Base-by-base conservation (phyloP, 2,113 vertebrate genomes). In the Sebastes fasciatus region DNA sequence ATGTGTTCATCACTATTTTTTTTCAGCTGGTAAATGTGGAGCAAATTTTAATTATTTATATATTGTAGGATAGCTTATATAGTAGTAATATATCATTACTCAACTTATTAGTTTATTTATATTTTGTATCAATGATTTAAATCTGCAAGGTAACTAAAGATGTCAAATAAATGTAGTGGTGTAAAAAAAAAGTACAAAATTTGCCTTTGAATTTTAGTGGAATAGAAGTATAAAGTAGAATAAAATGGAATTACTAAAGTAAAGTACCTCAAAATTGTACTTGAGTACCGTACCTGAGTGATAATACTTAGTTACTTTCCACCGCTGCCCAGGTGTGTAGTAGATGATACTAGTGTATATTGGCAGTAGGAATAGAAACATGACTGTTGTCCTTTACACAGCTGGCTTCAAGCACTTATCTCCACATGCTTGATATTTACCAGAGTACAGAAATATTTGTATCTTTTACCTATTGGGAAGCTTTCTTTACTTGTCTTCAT, bases 401-500 rank as follows among this genome's bases (percentile, higher is more conserved):
- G 26, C 19, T 12, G 7, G 14, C 43, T 46, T 51, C 19, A 70
- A 64, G 46, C 46, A 46, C 58, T 42, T 46, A 40, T 19, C 48
- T 79, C 67, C 34, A 23, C 57, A 26, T 4, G 34, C 12, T 34
- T 78, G 43, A n/a, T 60, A 61, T 67, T 69, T 10, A 60, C 42
- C 19, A 21, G 61, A 1, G 43, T 46, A 17, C 43, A 76, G 2
- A 72, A n/a, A 62, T 64, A 51, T 16, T 13, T 67, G 17, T 9
- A 16, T 13, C 14, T 45, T 26, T 60, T 45, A 19, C 1, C 34
- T 10, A 67, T 49, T 17, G 26, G 10, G 2, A 67, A 58, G 42
- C 63, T 78, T 64, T 57, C 19, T 78, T 83, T 34, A 48, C 26
- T 76, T 23, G 34, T 51, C 45, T 58, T 60, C 11, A n/a, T 23